These are phyloP conservation scores for Willisornis vidua DNA, from an alignment of 2,113 vertebrate genomes.

Conservation along the genomic window DNA sequence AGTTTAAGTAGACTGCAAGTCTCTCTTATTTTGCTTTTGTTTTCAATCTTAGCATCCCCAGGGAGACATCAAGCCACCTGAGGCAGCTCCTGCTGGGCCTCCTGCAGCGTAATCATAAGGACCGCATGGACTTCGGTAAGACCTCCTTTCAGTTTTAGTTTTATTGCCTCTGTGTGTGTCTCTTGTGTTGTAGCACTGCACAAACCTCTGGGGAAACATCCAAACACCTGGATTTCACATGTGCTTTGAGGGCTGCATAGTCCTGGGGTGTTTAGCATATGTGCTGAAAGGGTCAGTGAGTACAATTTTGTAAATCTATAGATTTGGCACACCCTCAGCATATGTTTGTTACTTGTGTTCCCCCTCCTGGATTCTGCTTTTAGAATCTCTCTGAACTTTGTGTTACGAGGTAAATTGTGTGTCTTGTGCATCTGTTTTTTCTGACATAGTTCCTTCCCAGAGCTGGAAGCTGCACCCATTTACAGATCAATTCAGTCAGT, in stretches of 20 bases:
- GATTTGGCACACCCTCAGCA: background rate
- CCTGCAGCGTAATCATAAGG: constrained; percentile 87
- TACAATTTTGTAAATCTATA: background rate
- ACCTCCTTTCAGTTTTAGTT: background rate
- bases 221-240: background rate
- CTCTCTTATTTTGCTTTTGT: constrained; percentile 30
- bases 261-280: background rate
- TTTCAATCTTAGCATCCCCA: constrained; percentile 84
- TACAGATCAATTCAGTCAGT: background rate
- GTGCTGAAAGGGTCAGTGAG: background rate
- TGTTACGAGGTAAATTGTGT: background rate
- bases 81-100: constrained; percentile 88
- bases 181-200: background rate
- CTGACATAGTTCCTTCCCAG: background rate
- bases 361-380: background rate
- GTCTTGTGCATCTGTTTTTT: background rate
- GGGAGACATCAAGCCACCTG: constrained; percentile 88
- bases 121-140: constrained; percentile 92
- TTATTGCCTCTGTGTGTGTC: background rate
- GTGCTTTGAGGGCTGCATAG: background rate
- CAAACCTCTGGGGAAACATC: background rate
- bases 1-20: background rate
- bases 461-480: background rate
- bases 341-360: background rate
- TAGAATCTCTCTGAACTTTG: background rate